These are phyloP conservation scores for Diarsia rubi DNA, from an alignment of 2,888 invertebrate species.

Conservation along the genomic window DNA sequence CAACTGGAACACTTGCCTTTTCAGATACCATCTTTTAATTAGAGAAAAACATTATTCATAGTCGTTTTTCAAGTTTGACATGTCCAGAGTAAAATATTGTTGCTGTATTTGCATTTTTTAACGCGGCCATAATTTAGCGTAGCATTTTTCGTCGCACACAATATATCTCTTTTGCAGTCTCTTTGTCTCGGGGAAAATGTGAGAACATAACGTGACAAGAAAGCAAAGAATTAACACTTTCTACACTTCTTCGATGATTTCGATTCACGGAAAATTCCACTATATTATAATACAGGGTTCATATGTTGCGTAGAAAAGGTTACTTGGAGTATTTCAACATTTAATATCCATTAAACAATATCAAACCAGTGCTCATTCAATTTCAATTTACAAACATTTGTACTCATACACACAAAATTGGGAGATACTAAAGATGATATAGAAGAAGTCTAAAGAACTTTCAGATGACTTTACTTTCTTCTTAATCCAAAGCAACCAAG, in stretches of 20 bases:
- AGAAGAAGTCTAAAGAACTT: neutral
- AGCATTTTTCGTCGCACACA: slow-evolving; percentile 41
- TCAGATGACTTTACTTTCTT: neutral
- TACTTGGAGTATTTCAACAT: slow-evolving; percentile 50
- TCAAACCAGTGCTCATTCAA: slow-evolving; percentile 33
- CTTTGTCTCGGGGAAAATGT: slow-evolving; percentile 75
- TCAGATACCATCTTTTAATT: neutral
- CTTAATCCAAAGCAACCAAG: neutral
- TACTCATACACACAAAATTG: no score
- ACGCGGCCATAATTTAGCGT: slow-evolving; percentile 10
- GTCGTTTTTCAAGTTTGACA: slow-evolving; percentile 10
- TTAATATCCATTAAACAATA: slow-evolving; percentile 47
- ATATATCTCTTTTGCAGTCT: slow-evolving; percentile 37
- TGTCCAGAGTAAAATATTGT: slow-evolving; percentile 19
- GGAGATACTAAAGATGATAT: neutral
- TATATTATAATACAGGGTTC: slow-evolving; percentile 19
- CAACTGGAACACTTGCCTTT: neutral
- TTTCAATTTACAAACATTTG: no score
- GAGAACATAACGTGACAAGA: slow-evolving; percentile 71
- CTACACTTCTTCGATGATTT: slow-evolving; percentile 60
- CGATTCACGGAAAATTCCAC: slow-evolving; percentile 59
- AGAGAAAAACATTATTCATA: slow-evolving; percentile 10
- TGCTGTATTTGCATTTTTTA: slow-evolving; percentile 32
- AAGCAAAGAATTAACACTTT: slow-evolving; percentile 72
- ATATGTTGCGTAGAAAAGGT: slow-evolving; percentile 44